phyloP scores from a whole-genome alignment of 2,888 invertebrate species.

The Temnothorax ravouxi region DNA sequence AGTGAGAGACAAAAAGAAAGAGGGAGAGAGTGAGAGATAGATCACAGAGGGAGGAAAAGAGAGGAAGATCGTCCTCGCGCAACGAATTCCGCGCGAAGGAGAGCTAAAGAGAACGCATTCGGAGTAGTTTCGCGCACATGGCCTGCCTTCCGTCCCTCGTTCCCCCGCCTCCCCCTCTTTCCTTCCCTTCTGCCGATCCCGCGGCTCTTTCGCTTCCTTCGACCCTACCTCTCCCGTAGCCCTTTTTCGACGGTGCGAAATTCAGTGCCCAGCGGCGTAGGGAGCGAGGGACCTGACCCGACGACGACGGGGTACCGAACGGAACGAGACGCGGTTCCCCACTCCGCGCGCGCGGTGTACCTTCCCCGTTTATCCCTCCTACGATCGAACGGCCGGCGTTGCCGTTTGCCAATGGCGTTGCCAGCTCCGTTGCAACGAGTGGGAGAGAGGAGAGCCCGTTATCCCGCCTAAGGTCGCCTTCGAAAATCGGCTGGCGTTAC shows the following conservation, averaged over 20 bases:
- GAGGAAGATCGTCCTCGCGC: constrained; percentile 70
- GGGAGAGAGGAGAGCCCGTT: constrained; percentile 67
- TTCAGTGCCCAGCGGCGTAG: constrained; percentile 75
- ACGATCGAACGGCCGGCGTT: constrained; percentile 65
- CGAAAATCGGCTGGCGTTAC: constrained; percentile 65
- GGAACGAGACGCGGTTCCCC: constrained; percentile 42
- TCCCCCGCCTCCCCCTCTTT: constrained; percentile 17
- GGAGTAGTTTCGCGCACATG: constrained; percentile 76
- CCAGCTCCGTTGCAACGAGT: constrained; percentile 70
- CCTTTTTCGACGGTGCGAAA: constrained; percentile 73
- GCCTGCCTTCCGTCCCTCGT: constrained; percentile 49
- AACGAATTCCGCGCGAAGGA: constrained; percentile 72
- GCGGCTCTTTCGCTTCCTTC: constrained; percentile 48
- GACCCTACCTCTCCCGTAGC: constrained; percentile 67
- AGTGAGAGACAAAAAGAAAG: constrained; percentile 51
- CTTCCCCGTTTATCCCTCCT: constrained; percentile 64
- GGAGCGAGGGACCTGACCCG: constrained; percentile 55
- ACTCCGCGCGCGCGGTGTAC: constrained; percentile 61
- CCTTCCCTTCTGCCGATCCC: constrained; percentile 44
- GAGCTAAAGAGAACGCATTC: constrained; percentile 59
- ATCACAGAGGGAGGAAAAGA: background rate
- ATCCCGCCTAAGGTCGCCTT: constrained; percentile 71
- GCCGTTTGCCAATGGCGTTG: constrained; percentile 77
- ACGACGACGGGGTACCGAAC: constrained; percentile 4
- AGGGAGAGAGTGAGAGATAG: constrained; percentile 42